Percentiles rank a stretch among this genome's conserved stretches.
Conservation (phyloP, 2,797 vertebrate genomes). For the Pempheris klunzingeri region DNA sequence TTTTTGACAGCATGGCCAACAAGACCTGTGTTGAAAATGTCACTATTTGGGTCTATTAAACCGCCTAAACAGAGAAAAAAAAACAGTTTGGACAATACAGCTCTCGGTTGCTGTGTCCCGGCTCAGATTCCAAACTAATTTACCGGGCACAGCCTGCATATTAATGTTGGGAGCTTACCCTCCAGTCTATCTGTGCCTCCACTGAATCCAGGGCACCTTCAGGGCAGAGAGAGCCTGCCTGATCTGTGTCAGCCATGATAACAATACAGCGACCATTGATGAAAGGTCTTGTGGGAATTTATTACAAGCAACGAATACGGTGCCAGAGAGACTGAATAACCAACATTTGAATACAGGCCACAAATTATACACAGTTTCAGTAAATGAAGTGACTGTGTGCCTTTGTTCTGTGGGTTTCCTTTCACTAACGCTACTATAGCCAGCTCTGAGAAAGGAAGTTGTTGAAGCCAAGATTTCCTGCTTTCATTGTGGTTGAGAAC, state of each 20-base stretch:
- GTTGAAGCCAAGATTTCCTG: conserved; percentile 98
- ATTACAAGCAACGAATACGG: conserved; percentile 77
- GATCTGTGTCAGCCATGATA: conserved; percentile 77
- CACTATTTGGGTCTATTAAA: conserved; percentile 50
- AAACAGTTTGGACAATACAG: conserved; percentile 49
- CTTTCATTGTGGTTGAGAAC: conserved; percentile 92
- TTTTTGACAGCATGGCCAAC: conserved; percentile 17
- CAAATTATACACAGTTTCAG: conserved; percentile 93
- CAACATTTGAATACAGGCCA: conserved; percentile 89
- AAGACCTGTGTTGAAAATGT: conserved; percentile 33
- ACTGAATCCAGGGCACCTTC: conserved; percentile 79
- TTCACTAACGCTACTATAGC: conserved; percentile 85
- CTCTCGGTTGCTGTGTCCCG: conserved; percentile 53
- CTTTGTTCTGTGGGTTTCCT: conserved; percentile 91
- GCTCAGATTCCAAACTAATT: conserved; percentile 71
- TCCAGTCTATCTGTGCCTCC: conserved; percentile 61
- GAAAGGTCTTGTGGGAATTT: conserved; percentile 82
- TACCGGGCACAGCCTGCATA: conserved; percentile 68
- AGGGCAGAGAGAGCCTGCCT: conserved; percentile 69
- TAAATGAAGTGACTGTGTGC: conserved; percentile 87
- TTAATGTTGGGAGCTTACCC: conserved; percentile 72
- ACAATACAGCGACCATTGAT: conserved; percentile 80
- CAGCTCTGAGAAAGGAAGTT: conserved; percentile 95
- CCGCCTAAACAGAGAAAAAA: conserved; percentile 36
- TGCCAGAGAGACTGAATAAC: conserved; percentile 82